Evolutionary conservation across 1,140 invertebrate genomes (phyloP), one percentile per base, ranked within the genome.

Genomic region (Drosophila pruinosa): DNA sequence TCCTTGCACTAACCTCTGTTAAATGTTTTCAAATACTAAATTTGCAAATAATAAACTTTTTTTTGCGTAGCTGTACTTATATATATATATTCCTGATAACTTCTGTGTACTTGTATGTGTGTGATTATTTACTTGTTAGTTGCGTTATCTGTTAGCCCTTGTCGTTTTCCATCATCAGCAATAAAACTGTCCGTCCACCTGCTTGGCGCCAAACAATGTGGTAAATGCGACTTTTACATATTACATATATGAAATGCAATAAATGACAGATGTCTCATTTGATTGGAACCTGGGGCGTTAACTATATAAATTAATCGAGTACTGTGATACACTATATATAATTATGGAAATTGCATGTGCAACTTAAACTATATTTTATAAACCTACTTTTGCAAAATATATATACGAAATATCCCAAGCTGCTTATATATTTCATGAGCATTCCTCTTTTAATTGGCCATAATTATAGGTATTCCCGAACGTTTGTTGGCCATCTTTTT

Each of bases 391-490:
- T n/a, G n/a, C n/a, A n/a, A n/a, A n/a, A n/a, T n/a, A n/a, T n/a
- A n/a, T n/a, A n/a, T n/a, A n/a, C n/a, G 8, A 3, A 31, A 2
- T 3, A 31, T 7, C 28, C 5, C 8, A 6, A 31, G 28, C 10
- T 45, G n/a, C 21, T 24, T 2, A 0, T n/a, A 31, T 31, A 31
- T 31, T 31, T 2, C 31, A 12, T n/a, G 2, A 34, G 31, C 3
- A 34, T 24, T 5, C 6, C 15, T 7, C 39, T 31, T 45, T 50
- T 50, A 45, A 47, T 47, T 45, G 24, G 17, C 12, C 45, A 62
- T 76, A 88, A 88, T 85, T 88, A 72, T 53, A 26, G 36, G 21
- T 75, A 72, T 68, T 62, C 65, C 69, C 58, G 48, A 45, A 22
- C 12, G 4, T 24, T 24, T 0, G 34, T 22, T 28, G 21, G 57